Conservation (phyloP, 2,888 invertebrate genomes). For the Abrostola tripartita region DNA sequence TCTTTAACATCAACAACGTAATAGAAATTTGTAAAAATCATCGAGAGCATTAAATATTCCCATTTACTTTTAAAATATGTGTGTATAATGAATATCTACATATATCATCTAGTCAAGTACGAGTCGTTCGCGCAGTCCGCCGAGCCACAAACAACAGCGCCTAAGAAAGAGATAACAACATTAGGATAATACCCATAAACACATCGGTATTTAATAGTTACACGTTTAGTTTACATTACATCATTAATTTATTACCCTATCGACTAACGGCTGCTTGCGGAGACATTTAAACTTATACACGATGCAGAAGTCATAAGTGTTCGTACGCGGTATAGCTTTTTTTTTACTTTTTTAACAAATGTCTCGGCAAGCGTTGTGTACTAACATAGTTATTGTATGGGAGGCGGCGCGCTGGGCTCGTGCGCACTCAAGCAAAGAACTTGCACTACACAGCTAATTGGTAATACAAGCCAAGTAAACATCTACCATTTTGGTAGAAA, state of each 20-base stretch:
- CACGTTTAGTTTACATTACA: slow-evolving; percentile 75
- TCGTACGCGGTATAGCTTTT: slow-evolving; percentile 50
- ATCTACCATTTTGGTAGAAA: slow-evolving; percentile 55
- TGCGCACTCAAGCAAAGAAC: slow-evolving; percentile 59
- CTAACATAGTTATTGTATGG: slow-evolving; percentile 79
- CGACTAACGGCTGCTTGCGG: slow-evolving; percentile 70
- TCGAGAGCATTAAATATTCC: slow-evolving; percentile 37
- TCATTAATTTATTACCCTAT: slow-evolving; percentile 65
- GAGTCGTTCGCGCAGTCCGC: slow-evolving; percentile 68
- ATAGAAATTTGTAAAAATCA: slow-evolving; percentile 34
- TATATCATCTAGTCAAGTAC: slow-evolving; percentile 24
- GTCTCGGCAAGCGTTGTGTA: slow-evolving; percentile 72
- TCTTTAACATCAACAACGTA: slow-evolving; percentile 43
- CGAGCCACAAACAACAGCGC: slow-evolving; percentile 84
- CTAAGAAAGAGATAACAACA: slow-evolving; percentile 88
- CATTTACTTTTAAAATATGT: slow-evolving; percentile 27
- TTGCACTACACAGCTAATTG: slow-evolving; percentile 64
- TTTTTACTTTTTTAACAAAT: slow-evolving; percentile 51
- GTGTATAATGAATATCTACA: slow-evolving; percentile 35
- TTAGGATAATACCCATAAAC: slow-evolving; percentile 84
- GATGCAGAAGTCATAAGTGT: slow-evolving; percentile 53
- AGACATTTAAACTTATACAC: slow-evolving; percentile 63
- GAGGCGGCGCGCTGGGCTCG: slow-evolving; percentile 67
- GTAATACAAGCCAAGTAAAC: slow-evolving; percentile 51
- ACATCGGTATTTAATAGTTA: slow-evolving; percentile 78